Conservation (phyloP, 2,888 invertebrate genomes). For the Euplexia lucipara region DNA sequence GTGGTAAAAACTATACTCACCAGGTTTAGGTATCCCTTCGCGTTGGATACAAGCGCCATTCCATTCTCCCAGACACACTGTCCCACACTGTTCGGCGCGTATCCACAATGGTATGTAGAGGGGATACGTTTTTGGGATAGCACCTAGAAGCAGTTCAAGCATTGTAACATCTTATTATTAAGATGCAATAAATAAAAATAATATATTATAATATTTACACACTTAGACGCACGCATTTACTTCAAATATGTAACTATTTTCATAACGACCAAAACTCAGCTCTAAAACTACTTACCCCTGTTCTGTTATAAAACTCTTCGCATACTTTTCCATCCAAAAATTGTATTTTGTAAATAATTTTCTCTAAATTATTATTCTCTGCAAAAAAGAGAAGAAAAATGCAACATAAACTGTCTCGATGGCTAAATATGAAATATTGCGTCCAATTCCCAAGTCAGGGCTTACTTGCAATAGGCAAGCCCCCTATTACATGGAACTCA, state of each 20-base stretch:
- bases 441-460: too few relatives aligned
- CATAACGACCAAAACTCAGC: too few relatives aligned
- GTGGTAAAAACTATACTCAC: too few relatives aligned
- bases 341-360: slow-evolving; percentile 60
- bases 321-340: slow-evolving; percentile 51
- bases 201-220: too few relatives aligned
- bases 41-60: slow-evolving; percentile 78
- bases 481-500: too few relatives aligned
- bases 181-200: neutral
- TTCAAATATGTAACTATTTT: too few relatives aligned
- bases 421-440: too few relatives aligned
- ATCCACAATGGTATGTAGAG: slow-evolving; percentile 69
- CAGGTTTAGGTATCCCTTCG: slow-evolving; percentile 72
- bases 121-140: slow-evolving; percentile 42
- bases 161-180: neutral
- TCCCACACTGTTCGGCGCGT: slow-evolving; percentile 64
- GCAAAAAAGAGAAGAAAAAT: slow-evolving; percentile 44
- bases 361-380: slow-evolving; percentile 71
- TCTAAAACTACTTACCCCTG: slow-evolving; percentile 66
- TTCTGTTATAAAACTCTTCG: slow-evolving; percentile 62
- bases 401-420: too few relatives aligned
- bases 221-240: too few relatives aligned
- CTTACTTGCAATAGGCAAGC: too few relatives aligned
- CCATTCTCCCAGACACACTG: slow-evolving; percentile 80
- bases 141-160: slow-evolving; percentile 54